Conservation (phyloP, 1,140 invertebrate species). For the Calliopsis andreniformis region DNA sequence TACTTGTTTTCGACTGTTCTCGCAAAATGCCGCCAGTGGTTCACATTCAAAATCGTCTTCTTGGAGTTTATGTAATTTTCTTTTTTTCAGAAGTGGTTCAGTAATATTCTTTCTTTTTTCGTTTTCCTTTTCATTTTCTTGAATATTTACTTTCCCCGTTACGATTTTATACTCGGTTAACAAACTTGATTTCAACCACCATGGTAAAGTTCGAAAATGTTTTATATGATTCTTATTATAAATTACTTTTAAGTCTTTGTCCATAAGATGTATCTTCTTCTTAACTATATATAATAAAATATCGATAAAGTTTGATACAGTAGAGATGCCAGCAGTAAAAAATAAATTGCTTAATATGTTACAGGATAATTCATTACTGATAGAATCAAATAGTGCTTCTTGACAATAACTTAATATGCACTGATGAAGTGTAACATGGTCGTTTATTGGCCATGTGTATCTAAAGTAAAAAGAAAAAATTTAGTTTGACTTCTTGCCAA, state of each 20-base stretch:
- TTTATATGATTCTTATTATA: constrained; percentile 77
- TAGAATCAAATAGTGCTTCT: constrained; percentile 62
- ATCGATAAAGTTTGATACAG: constrained; percentile 69
- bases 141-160: constrained; percentile 27
- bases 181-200: constrained; percentile 77
- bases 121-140: constrained; percentile 26
- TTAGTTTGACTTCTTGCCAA: constrained; percentile 28
- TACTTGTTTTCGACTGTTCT: constrained; percentile 48
- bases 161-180: constrained; percentile 54
- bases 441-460: constrained; percentile 72
- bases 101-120: constrained; percentile 10
- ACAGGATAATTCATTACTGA: constrained; percentile 57
- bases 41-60: constrained; percentile 35
- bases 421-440: constrained; percentile 63
- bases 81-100: constrained; percentile 53
- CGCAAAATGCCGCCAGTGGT: constrained; percentile 53
- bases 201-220: constrained; percentile 74
- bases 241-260: constrained; percentile 68
- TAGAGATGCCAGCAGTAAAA: constrained; percentile 61
- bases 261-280: constrained; percentile 68
- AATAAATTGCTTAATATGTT: constrained; percentile 73
- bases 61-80: constrained; percentile 27
- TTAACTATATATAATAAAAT: constrained; percentile 73
- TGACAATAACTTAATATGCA: constrained; percentile 69
- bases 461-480: constrained; percentile 63